Base-by-base conservation (phyloP, 2,113 vertebrate species). In the Lanius ludovicianus region DNA sequence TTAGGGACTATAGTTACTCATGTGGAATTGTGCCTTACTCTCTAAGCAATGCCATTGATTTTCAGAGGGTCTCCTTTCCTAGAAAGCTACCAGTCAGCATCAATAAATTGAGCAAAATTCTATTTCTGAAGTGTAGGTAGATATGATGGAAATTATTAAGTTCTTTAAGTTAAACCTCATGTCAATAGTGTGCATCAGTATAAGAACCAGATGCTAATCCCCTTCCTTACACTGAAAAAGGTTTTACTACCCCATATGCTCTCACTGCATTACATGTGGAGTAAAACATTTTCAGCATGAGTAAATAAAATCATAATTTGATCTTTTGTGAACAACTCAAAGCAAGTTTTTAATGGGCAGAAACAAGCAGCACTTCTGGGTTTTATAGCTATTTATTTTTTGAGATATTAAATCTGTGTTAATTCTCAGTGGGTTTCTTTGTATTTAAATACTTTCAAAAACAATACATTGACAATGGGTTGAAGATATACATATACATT, bases 321-420 rank as follows among this genome's bases (percentile, higher is more conserved):
- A 87, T 57, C 78, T 71, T 81, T 67, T 4, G 28, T 82, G 93
- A 98, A 92, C 92, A 97, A 95, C 90, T 94, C 88, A 56, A 97
- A 96, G 53, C 94, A 96, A 95, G 87, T 75, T 96, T 97, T 98
- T 96, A 75, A 88, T 94, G 89, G 97, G 96, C 95, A 82, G 84
- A 98, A 98, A 95, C 84, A 97, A 98, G 87, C 95, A 96, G 97
- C 91, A 94, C 96, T 97, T 98, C 97, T 98, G 96, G 87, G 94
- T 97, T 98, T 97, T 97, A 95, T 97, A 97, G 93, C 89, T 98
- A 98, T 98, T 98, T 98, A 98, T 98, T 98, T 98, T 98, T 97
- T 97, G 84, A 97, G 96, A 94, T 97, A 97, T 96, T 97, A 96
- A 97, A 97, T 97, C 97, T 97, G 95, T 97, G 94, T 97, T 98